Evolutionary conservation across 2,888 invertebrate species (phyloP), one percentile per base, ranked within the genome.

Genomic region (Mallateleia sp.): DNA sequence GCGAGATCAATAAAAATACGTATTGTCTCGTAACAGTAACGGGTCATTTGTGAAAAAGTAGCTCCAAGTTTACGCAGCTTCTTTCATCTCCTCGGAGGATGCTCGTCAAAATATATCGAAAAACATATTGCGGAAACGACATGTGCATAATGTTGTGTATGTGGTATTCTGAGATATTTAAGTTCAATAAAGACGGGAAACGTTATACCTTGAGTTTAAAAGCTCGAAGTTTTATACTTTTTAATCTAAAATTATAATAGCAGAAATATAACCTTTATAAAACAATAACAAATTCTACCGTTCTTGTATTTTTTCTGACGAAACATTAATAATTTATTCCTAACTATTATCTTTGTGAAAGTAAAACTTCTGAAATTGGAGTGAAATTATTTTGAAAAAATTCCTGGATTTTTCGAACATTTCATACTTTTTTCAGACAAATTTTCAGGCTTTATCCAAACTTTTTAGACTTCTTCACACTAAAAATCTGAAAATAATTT

Each of bases 1-100:
- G 38, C 5, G 69, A 38, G 69, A 69, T 69, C 69, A 52, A 69
- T 69, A 54, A 69, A 69, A 69, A 69, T 69, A 69, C 69, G 69
- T 52, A 54, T 28, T 52, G 52, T 50, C 47, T 47, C 69, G 69
- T 69, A 69, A 69, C 52, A 32, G 52, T 50, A 50, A 18, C 69
- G 50, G 52, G 69, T 52, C 50, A 69, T 69, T 69, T 69, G 34
- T 32, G 69, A 69, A 69, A 52, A 69, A 47, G 22, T 47, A 22
- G 18, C 54, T 18, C 15, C 22, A 69, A 69, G 20, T 69, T 69
- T 25, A 28, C 69, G 32, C 18, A 38, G 32, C 52, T 50, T 50
- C 54, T 24, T 47, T 69, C 54, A 69, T 34, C 34, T 52, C 54
- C 22, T 18, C 14, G 22, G 34, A 69, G 69, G 54, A 69, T 47